Evolutionary conservation across 2,888 invertebrate species (phyloP).

Genomic region (Diarsia brunnea): DNA sequence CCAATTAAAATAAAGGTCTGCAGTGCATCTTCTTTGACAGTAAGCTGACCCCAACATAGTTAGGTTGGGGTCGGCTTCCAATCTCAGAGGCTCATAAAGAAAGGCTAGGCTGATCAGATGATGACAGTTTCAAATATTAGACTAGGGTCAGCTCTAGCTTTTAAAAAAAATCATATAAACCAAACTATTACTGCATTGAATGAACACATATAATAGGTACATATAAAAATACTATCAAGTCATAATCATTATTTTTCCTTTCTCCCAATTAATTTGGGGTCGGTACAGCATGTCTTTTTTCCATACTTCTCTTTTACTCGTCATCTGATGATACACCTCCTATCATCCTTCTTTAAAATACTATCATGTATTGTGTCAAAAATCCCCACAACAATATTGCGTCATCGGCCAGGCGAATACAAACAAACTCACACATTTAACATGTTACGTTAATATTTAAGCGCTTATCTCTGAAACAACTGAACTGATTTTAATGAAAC

Average conservation of each 20-base stretch:
- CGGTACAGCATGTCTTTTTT: too few species aligned
- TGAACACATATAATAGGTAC: background rate
- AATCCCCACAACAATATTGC: background rate
- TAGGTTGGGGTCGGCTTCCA: background rate
- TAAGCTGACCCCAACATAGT: background rate
- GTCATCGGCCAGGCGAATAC: constrained; percentile 7
- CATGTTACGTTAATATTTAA: constrained; percentile 57
- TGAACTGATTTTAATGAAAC: constrained; percentile 60
- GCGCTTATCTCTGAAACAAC: constrained; percentile 59
- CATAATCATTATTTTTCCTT: too few species aligned
- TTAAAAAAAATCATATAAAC: background rate
- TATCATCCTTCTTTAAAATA: background rate
- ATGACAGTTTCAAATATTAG: background rate
- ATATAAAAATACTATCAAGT: background rate
- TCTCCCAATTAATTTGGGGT: too few species aligned
- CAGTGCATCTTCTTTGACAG: background rate
- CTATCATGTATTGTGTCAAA: background rate
- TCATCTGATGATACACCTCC: too few species aligned
- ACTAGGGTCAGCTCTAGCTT: background rate
- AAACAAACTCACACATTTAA: constrained; percentile 44
- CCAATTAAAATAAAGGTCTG: background rate
- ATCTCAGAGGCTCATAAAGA: too few species aligned
- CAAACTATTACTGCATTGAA: background rate
- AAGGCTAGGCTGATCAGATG: background rate
- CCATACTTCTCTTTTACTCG: too few species aligned